Conservation (phyloP, 2,797 vertebrate species). For the Onychomys torridus region DNA sequence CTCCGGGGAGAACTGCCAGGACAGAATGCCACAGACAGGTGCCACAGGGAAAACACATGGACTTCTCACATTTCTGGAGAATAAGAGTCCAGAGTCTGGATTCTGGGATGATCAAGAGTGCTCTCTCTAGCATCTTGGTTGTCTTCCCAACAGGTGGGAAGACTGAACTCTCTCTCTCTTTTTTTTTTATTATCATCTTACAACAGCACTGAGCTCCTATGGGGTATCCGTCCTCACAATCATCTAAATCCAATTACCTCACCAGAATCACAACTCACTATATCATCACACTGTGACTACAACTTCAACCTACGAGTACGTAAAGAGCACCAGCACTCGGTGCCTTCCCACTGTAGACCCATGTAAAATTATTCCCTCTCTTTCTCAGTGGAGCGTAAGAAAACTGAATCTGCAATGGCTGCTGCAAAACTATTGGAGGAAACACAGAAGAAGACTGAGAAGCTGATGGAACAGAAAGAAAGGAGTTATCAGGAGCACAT, state of each 20-base stretch:
- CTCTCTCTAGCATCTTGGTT: too few relatives aligned
- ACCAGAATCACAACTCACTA: neutral
- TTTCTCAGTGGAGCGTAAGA: slow-evolving; percentile 45
- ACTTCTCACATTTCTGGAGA: neutral
- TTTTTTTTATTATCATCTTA: neutral
- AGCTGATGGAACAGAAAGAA: neutral
- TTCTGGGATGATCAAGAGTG: neutral
- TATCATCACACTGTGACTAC: neutral
- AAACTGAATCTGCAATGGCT: slow-evolving; percentile 30
- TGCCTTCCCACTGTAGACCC: neutral
- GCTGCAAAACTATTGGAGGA: neutral
- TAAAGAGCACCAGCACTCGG: neutral
- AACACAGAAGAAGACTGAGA: neutral
- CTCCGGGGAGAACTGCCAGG: neutral
- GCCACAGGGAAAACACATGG: neutral
- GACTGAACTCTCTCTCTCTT: neutral
- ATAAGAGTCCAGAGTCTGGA: neutral
- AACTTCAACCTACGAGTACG: neutral
- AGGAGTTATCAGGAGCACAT: neutral
- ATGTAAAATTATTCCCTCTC: neutral
- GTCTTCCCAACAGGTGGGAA: neutral
- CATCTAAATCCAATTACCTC: neutral
- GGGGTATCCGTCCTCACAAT: neutral
- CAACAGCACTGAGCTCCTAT: too few relatives aligned
- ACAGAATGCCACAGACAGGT: neutral